phyloP scores from a whole-genome alignment of 2,888 invertebrate species.

The Ecliptopera silaceata region DNA sequence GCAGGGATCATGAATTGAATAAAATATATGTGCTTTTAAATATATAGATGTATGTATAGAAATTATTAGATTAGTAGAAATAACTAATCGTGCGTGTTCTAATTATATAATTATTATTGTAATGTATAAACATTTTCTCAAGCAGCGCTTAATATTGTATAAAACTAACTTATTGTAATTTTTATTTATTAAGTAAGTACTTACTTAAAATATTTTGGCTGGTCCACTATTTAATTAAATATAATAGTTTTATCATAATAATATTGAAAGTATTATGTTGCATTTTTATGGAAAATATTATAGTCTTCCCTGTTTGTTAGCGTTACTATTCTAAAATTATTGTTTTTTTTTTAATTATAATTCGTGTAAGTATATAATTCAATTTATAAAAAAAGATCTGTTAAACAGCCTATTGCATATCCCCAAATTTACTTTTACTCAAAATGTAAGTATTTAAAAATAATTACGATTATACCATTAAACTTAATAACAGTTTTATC shows the following conservation, averaged over 20 bases:
- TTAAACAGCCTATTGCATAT: slow-evolving; percentile 13
- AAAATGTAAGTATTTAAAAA: slow-evolving; percentile 1
- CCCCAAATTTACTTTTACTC: slow-evolving; percentile 6
- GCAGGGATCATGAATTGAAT: slow-evolving; percentile 47
- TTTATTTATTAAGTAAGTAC: slow-evolving; percentile 2
- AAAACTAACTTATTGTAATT: slow-evolving; percentile 21
- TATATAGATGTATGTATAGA: slow-evolving; percentile 40
- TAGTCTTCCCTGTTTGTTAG: neutral
- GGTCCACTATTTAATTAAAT: slow-evolving; percentile 45
- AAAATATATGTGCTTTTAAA: slow-evolving; percentile 43
- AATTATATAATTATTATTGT: slow-evolving; percentile 13
- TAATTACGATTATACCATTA: slow-evolving; percentile 7
- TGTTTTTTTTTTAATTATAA: too few species aligned
- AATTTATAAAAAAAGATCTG: neutral
- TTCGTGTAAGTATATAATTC: too few species aligned
- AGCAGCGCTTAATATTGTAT: slow-evolving; percentile 42
- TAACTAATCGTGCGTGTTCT: slow-evolving; percentile 47
- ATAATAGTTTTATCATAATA: slow-evolving; percentile 5
- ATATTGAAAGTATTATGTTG: neutral
- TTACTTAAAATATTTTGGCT: slow-evolving; percentile 49
- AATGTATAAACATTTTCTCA: slow-evolving; percentile 35
- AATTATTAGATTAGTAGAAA: slow-evolving; percentile 48
- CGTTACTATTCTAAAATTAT: neutral
- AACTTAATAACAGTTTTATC: slow-evolving; percentile 11
- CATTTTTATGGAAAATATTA: neutral